These are phyloP conservation scores for Hydrocynus forskahlii DNA, from an alignment of 2,797 vertebrate species.

Conservation along the genomic window DNA sequence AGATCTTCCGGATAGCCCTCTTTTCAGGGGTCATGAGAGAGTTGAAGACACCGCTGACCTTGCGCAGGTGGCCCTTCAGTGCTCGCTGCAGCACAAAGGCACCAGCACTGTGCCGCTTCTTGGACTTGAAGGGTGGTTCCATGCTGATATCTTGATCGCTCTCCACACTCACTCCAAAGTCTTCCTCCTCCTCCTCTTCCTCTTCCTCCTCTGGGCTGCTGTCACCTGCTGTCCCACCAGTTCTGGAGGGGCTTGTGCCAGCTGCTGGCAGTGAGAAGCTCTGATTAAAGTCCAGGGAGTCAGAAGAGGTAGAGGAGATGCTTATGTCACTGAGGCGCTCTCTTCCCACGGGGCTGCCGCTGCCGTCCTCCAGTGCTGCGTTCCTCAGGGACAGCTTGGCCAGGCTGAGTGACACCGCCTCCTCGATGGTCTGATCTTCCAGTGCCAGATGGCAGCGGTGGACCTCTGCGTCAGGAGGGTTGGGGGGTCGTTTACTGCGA, in stretches of 20 bases:
- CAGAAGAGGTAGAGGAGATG: conserved; percentile 95
- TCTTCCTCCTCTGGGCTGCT: conserved; percentile 85
- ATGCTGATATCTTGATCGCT: conserved; percentile 90
- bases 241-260: conserved; percentile 52
- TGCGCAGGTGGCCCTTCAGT: conserved; percentile 90
- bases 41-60: conserved; percentile 92
- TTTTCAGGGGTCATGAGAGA: conserved; percentile 94
- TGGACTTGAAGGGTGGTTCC: conserved; percentile 84
- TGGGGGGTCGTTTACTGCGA: conserved; percentile 81
- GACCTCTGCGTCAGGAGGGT: conserved; percentile 69
- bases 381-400: conserved; percentile 76
- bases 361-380: conserved; percentile 58
- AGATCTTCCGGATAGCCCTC: conserved; percentile 87
- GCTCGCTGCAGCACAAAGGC: conserved; percentile 89
- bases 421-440: conserved; percentile 80
- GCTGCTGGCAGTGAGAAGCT: conserved; percentile 81
- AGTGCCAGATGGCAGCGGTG: conserved; percentile 78
- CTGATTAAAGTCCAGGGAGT: conserved; percentile 90
- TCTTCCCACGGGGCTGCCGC: conserved; percentile 65
- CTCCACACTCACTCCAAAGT: conserved; percentile 89
- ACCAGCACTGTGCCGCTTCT: conserved; percentile 77
- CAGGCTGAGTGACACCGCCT: conserved; percentile 71
- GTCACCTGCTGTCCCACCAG: conserved; percentile 75
- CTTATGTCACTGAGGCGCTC: conserved; percentile 95
- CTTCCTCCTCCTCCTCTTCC: conserved; percentile 81